Evolutionary conservation across 2,888 invertebrate species (phyloP), one percentile per base, ranked within the genome.

Genomic region (Lepidochitona cinerea): DNA sequence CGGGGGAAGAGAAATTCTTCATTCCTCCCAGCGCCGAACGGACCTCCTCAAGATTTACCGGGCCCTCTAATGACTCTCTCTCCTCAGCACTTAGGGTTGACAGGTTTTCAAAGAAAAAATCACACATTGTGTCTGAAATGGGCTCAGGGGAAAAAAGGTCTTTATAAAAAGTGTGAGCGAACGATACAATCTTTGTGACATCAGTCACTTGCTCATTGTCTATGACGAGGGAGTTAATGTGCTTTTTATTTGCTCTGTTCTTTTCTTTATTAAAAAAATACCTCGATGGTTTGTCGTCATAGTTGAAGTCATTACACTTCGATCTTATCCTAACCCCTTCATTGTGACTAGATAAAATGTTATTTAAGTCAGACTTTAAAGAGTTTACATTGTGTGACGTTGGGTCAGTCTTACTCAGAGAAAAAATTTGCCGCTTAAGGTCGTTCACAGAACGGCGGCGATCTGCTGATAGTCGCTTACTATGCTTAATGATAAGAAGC

Each of bases 1-100:
- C 70, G 26, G 70, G 70, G n/a, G 53, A 53, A 12, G n/a, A 33
- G 33, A 53, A 33, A 52, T 70, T 53, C 6, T 70, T 37, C 70
- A 70, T 70, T 35, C 14, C 53, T n/a, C n/a, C 33, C 5, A 70
- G 12, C 3, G 70, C 70, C 12, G 70, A 53, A 12, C 29, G 18
- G 29, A 52, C 6, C 14, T 70, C 70, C 1, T 53, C 52, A 26
- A 52, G 9, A 32, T 18, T 18, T 32, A 70, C 53, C 6, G 53
- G 33, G 18, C 35, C 49, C 18, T 53, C 69, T 26, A 37, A 52
- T 7, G 32, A 9, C 26, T 49, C 49, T 18, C 23, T 35, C 32
- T 70, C 70, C 9, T 23, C 18, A 36, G 4, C 32, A 29, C 26
- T n/a, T 26, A 70, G 18, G 6, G 23, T 33, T 1, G 70, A 36